These are phyloP conservation scores for Suillia variegata DNA, from an alignment of 2,888 invertebrate genomes.

Conservation along the genomic window DNA sequence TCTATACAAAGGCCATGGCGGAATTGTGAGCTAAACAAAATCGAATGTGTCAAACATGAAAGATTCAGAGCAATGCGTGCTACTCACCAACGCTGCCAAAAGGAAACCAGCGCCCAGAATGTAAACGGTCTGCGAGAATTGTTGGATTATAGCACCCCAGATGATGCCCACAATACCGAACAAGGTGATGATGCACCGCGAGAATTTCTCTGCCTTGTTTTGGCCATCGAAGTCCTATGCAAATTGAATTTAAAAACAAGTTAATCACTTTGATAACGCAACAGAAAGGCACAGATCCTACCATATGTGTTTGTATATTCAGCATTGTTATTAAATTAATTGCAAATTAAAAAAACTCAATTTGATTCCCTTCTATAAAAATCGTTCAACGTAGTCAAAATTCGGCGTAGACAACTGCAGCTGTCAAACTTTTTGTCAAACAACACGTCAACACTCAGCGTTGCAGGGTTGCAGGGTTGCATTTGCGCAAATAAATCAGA, in stretches of 20 bases:
- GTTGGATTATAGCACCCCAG: constrained; percentile 93
- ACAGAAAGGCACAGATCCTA: constrained; percentile 28
- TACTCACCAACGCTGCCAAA: constrained; percentile 78
- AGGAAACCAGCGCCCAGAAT: constrained; percentile 90
- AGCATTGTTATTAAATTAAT: no score
- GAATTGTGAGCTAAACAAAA: constrained; percentile 75
- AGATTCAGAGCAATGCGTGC: neutral
- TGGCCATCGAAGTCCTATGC: constrained; percentile 88
- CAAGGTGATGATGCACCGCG: constrained; percentile 85
- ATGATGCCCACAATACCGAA: constrained; percentile 90
- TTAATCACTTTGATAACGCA: neutral
- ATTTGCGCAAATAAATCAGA: neutral
- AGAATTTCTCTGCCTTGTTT: constrained; percentile 85
- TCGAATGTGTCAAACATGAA: neutral
- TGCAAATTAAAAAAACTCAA: neutral
- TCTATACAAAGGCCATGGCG: constrained; percentile 96
- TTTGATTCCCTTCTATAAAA: neutral
- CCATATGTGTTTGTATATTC: constrained; percentile 62
- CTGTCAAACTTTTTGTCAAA: neutral
- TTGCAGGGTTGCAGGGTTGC: neutral
- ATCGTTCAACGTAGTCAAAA: neutral
- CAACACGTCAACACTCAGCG: neutral
- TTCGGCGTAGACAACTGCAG: neutral
- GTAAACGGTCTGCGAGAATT: constrained; percentile 94
- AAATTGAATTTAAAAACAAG: neutral